phyloP scores from a whole-genome alignment of 1,140 invertebrate genomes.

The Melitaea cinxia region DNA sequence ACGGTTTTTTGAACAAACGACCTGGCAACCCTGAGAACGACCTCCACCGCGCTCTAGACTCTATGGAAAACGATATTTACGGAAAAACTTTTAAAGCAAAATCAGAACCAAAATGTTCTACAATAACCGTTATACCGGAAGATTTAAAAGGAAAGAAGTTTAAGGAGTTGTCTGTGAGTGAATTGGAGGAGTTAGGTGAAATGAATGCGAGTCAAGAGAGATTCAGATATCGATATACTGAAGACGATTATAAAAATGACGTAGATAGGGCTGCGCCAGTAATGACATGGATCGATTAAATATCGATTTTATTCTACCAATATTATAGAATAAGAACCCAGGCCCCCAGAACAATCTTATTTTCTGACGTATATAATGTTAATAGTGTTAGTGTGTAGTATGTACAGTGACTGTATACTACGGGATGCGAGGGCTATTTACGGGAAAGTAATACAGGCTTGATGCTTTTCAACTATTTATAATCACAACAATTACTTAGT shows the following conservation, averaged over 20 bases:
- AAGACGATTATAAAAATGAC: constrained; percentile 62
- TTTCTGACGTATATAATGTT: too few species aligned
- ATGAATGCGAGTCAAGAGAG: constrained; percentile 61
- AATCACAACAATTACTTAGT: too few species aligned
- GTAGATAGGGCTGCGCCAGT: constrained; percentile 44
- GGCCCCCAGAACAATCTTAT: too few species aligned
- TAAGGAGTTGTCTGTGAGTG: constrained; percentile 55
- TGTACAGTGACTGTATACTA: too few species aligned
- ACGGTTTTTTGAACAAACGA: constrained; percentile 64
- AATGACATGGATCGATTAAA: constrained; percentile 52
- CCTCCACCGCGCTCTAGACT: constrained; percentile 63
- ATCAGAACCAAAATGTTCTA: not conserved
- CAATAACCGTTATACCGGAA: constrained; percentile 37
- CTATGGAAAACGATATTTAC: constrained; percentile 61
- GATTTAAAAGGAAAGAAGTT: constrained; percentile 61
- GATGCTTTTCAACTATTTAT: too few species aligned
- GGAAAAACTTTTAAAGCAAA: constrained; percentile 38
- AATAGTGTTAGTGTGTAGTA: too few species aligned
- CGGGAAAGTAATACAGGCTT: too few species aligned
- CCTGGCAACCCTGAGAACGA: constrained; percentile 65
- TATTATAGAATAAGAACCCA: too few species aligned
- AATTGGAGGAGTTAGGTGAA: constrained; percentile 57
- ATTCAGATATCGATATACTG: constrained; percentile 60
- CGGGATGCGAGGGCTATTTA: too few species aligned
- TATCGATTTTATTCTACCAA: not conserved